A percentile compares a stretch with the other conserved stretches of the same genome.
Evolutionary conservation across 2,888 invertebrate genomes (phyloP).

Genomic region (Archips crataeganus): DNA sequence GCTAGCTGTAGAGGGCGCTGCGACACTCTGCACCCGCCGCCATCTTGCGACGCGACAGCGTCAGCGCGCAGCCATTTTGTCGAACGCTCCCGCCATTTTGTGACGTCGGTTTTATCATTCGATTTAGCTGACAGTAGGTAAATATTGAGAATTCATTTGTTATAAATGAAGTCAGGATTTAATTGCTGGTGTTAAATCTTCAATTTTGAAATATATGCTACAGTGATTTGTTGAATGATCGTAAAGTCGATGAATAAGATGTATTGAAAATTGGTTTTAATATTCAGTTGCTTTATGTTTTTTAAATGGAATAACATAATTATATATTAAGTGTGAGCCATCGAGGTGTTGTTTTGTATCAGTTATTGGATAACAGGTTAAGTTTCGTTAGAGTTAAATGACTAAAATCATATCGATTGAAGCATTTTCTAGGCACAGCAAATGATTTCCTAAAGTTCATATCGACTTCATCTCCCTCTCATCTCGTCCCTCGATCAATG

Average conservation of each 20-base stretch:
- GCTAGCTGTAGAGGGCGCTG: constrained; percentile 40
- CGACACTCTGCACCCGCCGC: constrained; percentile 42
- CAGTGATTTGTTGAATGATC: neutral
- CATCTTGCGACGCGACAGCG: neutral
- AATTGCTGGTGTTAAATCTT: too few relatives aligned
- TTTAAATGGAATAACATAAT: neutral
- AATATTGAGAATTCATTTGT: neutral
- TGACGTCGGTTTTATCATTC: constrained; percentile 7
- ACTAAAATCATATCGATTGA: neutral
- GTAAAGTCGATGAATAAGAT: neutral
- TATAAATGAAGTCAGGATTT: too few relatives aligned
- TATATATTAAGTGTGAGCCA: neutral
- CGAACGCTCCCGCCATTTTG: constrained; percentile 9
- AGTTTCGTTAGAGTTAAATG: neutral
- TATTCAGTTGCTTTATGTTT: neutral
- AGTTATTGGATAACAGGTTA: neutral
- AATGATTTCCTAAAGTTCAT: neutral
- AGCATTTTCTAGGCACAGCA: neutral
- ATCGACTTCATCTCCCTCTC: neutral
- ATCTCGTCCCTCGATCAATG: constrained; percentile 28
- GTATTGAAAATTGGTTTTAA: neutral
- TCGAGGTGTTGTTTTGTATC: neutral
- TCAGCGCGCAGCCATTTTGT: constrained; percentile 19
- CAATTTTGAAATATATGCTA: neutral
- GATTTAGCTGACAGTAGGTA: too few relatives aligned